Evolutionary conservation across 2,113 vertebrate genomes (phyloP).

Genomic region (Salvelinus alpinus): DNA sequence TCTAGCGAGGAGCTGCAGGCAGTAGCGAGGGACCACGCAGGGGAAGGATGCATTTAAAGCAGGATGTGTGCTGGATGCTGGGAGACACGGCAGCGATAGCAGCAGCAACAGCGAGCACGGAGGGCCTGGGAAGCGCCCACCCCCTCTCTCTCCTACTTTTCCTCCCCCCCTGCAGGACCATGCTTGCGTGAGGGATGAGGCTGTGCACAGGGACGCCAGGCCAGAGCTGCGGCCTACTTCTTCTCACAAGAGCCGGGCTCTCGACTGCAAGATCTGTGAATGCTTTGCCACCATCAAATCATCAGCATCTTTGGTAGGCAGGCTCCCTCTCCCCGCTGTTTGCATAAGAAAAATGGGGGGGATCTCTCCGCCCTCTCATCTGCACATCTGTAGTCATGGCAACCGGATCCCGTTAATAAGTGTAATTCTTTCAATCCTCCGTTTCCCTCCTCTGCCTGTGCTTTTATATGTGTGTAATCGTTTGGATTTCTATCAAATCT

Average conservation of each 20-base stretch:
- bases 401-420: constrained; percentile 78
- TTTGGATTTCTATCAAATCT: constrained; percentile 31
- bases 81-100: constrained; percentile 67
- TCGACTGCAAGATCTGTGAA: constrained; percentile 92
- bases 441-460: constrained; percentile 49
- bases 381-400: constrained; percentile 79
- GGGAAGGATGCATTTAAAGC: constrained; percentile 70
- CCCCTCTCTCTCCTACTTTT: constrained; percentile 85
- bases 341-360: neutral
- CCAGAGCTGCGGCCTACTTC: constrained; percentile 97
- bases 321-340: constrained; percentile 26
- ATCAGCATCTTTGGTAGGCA: constrained; percentile 92
- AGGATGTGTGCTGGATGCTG: constrained; percentile 74
- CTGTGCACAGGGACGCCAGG: constrained; percentile 96
- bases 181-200: constrained; percentile 99
- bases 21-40: constrained; percentile 54
- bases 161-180: constrained; percentile 88
- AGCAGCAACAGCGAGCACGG: constrained; percentile 57
- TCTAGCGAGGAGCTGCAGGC: constrained; percentile 62
- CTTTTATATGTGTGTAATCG: constrained; percentile 39
- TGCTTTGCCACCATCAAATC: constrained; percentile 94
- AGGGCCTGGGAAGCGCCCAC: constrained; percentile 73
- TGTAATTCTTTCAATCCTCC: constrained; percentile 63
- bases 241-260: constrained; percentile 92
- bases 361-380: constrained; percentile 64